A percentile compares a stretch with the other conserved stretches of the same genome.
These are phyloP conservation scores for Lithosia quadra DNA, from an alignment of 2,888 invertebrate genomes.

Conservation along the genomic window DNA sequence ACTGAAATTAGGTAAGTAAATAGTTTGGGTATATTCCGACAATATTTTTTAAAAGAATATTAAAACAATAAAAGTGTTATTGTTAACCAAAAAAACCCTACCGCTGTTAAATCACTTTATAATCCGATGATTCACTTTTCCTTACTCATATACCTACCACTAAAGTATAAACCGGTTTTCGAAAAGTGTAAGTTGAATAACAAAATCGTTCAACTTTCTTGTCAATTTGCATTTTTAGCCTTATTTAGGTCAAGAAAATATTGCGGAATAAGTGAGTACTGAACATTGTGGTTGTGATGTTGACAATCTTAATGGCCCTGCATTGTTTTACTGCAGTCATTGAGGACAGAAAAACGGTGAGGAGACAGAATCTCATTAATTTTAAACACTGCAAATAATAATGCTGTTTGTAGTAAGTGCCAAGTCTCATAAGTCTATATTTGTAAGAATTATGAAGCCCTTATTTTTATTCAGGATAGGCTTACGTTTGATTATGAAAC, in stretches of 20 bases:
- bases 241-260: constrained; percentile 38
- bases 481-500: background rate
- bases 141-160: background rate
- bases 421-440: background rate
- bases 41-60: no score
- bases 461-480: no score
- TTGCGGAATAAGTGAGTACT: constrained; percentile 35
- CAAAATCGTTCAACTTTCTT: background rate
- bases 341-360: constrained; percentile 16
- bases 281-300: constrained; percentile 47
- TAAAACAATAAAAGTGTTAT: no score
- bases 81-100: background rate
- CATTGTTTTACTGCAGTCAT: constrained; percentile 54
- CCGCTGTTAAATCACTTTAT: background rate
- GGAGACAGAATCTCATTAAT: background rate
- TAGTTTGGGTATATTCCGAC: no score
- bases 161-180: background rate
- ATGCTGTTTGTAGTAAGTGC: background rate
- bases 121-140: background rate
- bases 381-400: background rate
- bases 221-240: background rate
- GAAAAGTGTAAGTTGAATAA: background rate
- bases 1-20: no score
- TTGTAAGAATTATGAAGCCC: background rate
- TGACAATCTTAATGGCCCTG: constrained; percentile 58